Base-by-base conservation (phyloP, 1,140 invertebrate species). In the Octopus sinensis region DNA sequence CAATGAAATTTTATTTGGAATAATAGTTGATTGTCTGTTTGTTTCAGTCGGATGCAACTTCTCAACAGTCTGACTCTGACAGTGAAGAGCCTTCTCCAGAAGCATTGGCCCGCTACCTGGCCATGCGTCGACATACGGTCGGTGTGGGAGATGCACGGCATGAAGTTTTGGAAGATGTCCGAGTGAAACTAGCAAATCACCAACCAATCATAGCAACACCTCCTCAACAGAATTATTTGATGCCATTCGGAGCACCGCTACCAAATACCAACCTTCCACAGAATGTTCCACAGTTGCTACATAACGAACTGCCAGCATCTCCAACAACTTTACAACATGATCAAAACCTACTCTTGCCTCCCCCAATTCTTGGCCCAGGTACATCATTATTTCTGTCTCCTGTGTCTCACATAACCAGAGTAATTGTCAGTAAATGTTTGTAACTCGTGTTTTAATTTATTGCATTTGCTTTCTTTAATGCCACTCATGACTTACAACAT, bases 331-430 rank as follows among this genome's bases (percentile, higher is more conserved):
- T 82, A n/a, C 52, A 76, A 53, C 83, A 80, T 56, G 96, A 98
- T 92, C 96, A 97, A 86, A 96, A 98, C 91, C 92, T 98, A 83
- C 91, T 98, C 68, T 97, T 97, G 90, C 96, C 96, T 68, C 96
- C 96, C 4, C 94, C 94, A 79, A 94, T 95, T 10, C 94, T 97
- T 93, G 95, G 95, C 82, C 94, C 95, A 85, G 95, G 95, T 96
- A 88, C 92, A 93, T 84, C 52, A 17, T 43, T 30, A 81, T 62
- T 9, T 4, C 13, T 73, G 6, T 73, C 17, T 17, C 68, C 30
- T 10, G 30, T 43, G 30, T 43, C 30, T 43, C 30, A 43, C 30
- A 3, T 43, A 43, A 43, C 30, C 30, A 43, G 30, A 43, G 30
- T 43, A 43, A 43, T 43, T 43, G 30, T 43, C 30, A 43, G 3